A percentile compares a stretch with the other conserved stretches of the same genome.
Evolutionary conservation across 2,888 invertebrate species (phyloP).

Genomic region (Callyntrura guangdongensis): DNA sequence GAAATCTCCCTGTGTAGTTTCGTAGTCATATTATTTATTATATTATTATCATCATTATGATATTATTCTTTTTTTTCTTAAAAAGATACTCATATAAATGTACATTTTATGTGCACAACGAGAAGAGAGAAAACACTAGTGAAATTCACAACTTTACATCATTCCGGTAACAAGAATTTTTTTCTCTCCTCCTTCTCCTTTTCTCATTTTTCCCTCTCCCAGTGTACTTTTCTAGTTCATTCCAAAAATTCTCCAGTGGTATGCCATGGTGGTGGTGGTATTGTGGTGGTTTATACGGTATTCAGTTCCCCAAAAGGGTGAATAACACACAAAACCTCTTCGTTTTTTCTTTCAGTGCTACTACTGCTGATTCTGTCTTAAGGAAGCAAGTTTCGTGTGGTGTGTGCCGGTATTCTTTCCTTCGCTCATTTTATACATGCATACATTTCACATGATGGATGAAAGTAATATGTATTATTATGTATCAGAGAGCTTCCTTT

Average conservation of each 20-base stretch:
- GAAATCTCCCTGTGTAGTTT: not conserved
- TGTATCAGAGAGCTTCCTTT: constrained; percentile 50
- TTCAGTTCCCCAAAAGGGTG: constrained; percentile 39
- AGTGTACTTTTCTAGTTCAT: constrained; percentile 41
- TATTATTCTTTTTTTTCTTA: not conserved
- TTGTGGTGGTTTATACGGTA: constrained; percentile 15
- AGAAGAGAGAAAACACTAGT: not conserved
- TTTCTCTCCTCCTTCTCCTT: constrained; percentile 2
- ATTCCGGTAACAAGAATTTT: constrained; percentile 35
- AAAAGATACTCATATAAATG: not conserved
- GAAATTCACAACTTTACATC: constrained; percentile 39
- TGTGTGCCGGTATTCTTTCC: constrained; percentile 23
- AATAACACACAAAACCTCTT: constrained; percentile 41
- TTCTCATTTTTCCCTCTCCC: constrained; percentile 29
- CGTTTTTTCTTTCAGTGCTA: constrained; percentile 9
- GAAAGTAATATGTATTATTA: constrained; percentile 75
- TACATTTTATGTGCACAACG: not conserved
- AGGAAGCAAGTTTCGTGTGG: not conserved
- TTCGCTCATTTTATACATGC: constrained; percentile 46
- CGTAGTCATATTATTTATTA: constrained; percentile 11
- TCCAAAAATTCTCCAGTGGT: constrained; percentile 37
- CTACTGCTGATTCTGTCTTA: not conserved
- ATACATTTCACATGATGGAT: constrained; percentile 72
- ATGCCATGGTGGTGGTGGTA: constrained; percentile 20
- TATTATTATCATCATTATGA: constrained; percentile 46